A percentile compares a stretch with the other conserved stretches of the same genome.
Conservation (phyloP, 53 echinoderm and acorn worm species). For the Antedon mediterranea region DNA sequence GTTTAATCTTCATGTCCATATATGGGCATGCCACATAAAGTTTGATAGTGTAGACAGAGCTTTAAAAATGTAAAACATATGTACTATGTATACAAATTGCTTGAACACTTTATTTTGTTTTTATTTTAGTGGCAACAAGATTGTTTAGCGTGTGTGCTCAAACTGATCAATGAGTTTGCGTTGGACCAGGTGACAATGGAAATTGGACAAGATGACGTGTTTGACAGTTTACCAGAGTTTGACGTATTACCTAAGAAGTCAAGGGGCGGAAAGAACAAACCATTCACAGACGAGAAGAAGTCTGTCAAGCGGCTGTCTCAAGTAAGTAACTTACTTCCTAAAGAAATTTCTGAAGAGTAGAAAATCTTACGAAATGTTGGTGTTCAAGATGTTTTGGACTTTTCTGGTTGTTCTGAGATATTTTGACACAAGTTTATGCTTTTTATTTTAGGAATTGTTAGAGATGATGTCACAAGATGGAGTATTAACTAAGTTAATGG, state of each 20-base stretch:
- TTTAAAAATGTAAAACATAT: neutral
- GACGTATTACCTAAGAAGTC: constrained; percentile 40
- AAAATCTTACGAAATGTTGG: too few relatives aligned
- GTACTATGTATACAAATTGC: too few relatives aligned
- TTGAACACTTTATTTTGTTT: neutral
- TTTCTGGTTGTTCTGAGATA: neutral
- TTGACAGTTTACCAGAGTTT: constrained; percentile 40
- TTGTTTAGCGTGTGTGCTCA: constrained; percentile 55
- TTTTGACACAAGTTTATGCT: neutral
- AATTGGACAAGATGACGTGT: constrained; percentile 48
- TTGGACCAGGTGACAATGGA: constrained; percentile 42
- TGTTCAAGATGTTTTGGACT: too few relatives aligned
- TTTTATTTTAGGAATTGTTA: constrained; percentile 28
- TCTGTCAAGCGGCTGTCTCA: constrained; percentile 28
- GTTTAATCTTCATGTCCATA: too few relatives aligned
- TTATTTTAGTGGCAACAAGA: constrained; percentile 64
- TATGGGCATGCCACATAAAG: too few relatives aligned
- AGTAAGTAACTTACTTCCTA: constrained; percentile 2
- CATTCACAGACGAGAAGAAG: constrained; percentile 10
- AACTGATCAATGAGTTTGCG: constrained; percentile 68
- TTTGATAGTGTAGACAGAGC: too few relatives aligned
- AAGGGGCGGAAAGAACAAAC: constrained; percentile 18
- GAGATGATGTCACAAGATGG: constrained; percentile 43
- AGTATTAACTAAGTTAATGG: constrained; percentile 52
- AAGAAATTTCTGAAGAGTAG: neutral